These are phyloP conservation scores for Conomelus anceps DNA, from an alignment of 2,888 invertebrate species.

Conservation along the genomic window DNA sequence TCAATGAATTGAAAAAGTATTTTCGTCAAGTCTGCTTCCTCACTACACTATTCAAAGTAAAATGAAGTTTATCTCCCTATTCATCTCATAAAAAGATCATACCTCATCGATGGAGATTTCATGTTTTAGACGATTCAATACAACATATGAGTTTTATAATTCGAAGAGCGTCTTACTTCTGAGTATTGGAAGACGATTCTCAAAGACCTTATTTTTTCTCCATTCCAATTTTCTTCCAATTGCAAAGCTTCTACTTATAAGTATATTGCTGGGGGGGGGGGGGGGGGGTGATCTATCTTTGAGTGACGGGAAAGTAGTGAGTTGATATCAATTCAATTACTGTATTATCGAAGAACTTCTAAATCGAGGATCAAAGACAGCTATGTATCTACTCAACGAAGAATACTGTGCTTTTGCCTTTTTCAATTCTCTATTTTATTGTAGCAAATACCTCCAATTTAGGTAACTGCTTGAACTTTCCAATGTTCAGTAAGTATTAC, in stretches of 20 bases:
- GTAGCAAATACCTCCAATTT: too few relatives aligned
- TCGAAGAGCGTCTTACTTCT: not conserved
- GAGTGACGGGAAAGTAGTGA: too few relatives aligned
- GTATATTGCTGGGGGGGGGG: too few relatives aligned
- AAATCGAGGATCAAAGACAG: too few relatives aligned
- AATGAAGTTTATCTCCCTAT: not conserved
- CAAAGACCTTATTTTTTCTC: too few relatives aligned
- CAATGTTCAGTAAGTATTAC: not conserved
- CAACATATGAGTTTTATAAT: not conserved
- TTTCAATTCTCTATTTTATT: too few relatives aligned
- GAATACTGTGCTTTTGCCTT: too few relatives aligned
- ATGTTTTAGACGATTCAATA: not conserved
- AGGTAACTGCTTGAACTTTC: not conserved
- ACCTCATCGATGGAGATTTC: not conserved
- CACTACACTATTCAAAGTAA: not conserved
- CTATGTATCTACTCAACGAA: too few relatives aligned
- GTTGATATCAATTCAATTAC: too few relatives aligned
- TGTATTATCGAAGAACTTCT: too few relatives aligned
- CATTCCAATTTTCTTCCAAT: not conserved
- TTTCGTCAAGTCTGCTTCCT: not conserved
- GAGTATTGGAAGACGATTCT: not conserved
- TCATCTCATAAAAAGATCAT: not conserved
- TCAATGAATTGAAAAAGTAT: not conserved
- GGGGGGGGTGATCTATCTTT: too few relatives aligned
- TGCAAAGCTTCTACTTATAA: not conserved